These are phyloP conservation scores for Boloria selene DNA, from an alignment of 2,888 invertebrate genomes.

Conservation along the genomic window DNA sequence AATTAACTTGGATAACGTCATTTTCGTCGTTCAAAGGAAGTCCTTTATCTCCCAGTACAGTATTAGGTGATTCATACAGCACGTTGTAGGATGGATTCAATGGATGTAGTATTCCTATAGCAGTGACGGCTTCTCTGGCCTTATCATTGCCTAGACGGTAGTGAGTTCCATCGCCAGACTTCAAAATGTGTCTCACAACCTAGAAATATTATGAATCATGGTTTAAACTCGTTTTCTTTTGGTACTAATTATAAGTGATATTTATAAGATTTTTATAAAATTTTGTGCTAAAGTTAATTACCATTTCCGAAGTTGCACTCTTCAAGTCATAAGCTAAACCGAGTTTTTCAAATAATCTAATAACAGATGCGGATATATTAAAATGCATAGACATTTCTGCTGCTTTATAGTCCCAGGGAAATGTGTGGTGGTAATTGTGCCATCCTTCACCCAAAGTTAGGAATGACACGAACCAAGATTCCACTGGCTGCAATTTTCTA, in stretches of 20 bases:
- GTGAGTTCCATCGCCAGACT: conserved; percentile 86
- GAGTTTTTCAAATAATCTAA: conserved; percentile 82
- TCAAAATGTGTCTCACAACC: conserved; percentile 80
- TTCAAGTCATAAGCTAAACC: conserved; percentile 86
- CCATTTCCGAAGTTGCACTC: conserved; percentile 66
- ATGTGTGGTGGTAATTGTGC: conserved; percentile 96
- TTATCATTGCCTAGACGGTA: conserved; percentile 72
- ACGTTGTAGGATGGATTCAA: conserved; percentile 67
- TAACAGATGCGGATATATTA: conserved; percentile 84
- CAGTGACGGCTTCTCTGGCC: conserved; percentile 55
- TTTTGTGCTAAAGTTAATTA: conserved; percentile 40
- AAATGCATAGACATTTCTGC: conserved; percentile 88
- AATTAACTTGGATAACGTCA: conserved; percentile 52
- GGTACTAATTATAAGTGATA: neutral
- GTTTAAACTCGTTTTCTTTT: neutral
- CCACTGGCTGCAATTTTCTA: conserved; percentile 89
- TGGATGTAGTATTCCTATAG: conserved; percentile 65
- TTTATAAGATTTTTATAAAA: no score
- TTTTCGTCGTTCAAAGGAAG: conserved; percentile 66
- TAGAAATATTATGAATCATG: conserved; percentile 39
- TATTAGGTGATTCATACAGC: conserved; percentile 54
- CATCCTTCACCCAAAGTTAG: conserved; percentile 91
- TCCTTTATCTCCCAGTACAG: conserved; percentile 57
- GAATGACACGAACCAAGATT: conserved; percentile 88
- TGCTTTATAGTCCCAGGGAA: conserved; percentile 96